Base-by-base conservation (phyloP, 2,797 vertebrate genomes). In the Diglossa cyanea region DNA sequence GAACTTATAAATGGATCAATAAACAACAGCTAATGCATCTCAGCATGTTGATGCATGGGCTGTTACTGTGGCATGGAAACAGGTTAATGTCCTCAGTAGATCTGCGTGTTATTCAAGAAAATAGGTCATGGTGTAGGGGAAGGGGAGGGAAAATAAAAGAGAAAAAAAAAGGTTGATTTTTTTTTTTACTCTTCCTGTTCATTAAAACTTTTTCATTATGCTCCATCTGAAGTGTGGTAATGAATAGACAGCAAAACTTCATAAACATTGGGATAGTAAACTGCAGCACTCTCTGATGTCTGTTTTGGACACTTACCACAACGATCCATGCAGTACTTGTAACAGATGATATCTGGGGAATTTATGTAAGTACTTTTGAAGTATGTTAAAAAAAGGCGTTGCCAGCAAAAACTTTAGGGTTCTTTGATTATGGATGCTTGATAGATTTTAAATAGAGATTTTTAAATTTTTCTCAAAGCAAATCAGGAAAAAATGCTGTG, bases 1-100 rank as follows among this genome's bases (percentile, higher is more conserved):
- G 51, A 76, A 57, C 5, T 78, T 89, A 26, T 2, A 73, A 86
- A 79, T 57, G 62, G 50, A 93, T 97, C 94, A 60, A 91, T 97
- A 88, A 93, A 81, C 54, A 89, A 42, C 86, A 92, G 82, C 75
- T 95, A 93, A 97, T 95, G 85, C 54, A 74, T 94, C 57, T 92
- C 67, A 65, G 53, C 68, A 21, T 55, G 42, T 53, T 2, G 6
- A 45, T 90, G 19, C 14, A 12, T 44, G 68, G 60, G 78, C 68
- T 72, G 76, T 84, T 65, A 40, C 65, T 83, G n/a, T 85, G 89
- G 35, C 78, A 60, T 72, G 72, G 86, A 90, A 93, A 53, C 94
- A 91, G 73, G 81, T 92, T 93, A 48, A 80, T 92, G 78, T 80
- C 65, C 81, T 85, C 54, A 11, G 54, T 90, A 72, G 61, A 35